These are phyloP conservation scores for Cryptophagus acutangulus DNA, from an alignment of 2,888 invertebrate genomes.

Conservation along the genomic window DNA sequence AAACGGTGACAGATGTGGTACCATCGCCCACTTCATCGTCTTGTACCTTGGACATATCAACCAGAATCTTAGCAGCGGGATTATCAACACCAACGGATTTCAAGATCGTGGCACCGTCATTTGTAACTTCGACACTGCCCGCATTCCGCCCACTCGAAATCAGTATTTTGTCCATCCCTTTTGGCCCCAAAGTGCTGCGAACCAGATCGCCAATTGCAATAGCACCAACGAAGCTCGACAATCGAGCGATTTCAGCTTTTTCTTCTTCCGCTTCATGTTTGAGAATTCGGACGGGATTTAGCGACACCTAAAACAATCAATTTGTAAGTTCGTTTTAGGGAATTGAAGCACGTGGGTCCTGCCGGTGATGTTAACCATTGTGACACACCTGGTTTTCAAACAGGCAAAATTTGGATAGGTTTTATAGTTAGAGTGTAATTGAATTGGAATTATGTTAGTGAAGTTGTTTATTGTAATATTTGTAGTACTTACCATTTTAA, in stretches of 20 bases:
- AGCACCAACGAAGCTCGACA: constrained; percentile 97
- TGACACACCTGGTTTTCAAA: constrained; percentile 34
- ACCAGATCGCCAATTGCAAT: constrained; percentile 98
- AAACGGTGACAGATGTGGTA: constrained; percentile 97
- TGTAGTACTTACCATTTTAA: constrained; percentile 8
- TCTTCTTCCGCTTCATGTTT: constrained; percentile 97
- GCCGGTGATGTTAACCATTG: constrained; percentile 24
- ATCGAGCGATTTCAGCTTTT: constrained; percentile 92
- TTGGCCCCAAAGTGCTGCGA: constrained; percentile 96
- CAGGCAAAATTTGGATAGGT: neutral
- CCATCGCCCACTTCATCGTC: constrained; percentile 99
- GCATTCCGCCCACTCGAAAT: constrained; percentile 75
- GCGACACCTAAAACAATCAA: constrained; percentile 59
- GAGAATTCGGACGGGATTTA: constrained; percentile 91
- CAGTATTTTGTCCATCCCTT: constrained; percentile 96
- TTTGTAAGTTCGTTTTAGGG: constrained; percentile 7
- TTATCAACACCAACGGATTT: constrained; percentile 96
- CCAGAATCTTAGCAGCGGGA: constrained; percentile 96
- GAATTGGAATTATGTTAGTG: neutral
- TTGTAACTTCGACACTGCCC: constrained; percentile 90
- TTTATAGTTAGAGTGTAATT: neutral
- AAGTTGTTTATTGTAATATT: neutral
- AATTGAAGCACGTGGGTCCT: constrained; percentile 32
- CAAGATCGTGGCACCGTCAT: constrained; percentile 98
- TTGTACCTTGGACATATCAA: constrained; percentile 98